Evolutionary conservation across 1,140 invertebrate genomes (phyloP).

Genomic region (Tribolium madens): DNA sequence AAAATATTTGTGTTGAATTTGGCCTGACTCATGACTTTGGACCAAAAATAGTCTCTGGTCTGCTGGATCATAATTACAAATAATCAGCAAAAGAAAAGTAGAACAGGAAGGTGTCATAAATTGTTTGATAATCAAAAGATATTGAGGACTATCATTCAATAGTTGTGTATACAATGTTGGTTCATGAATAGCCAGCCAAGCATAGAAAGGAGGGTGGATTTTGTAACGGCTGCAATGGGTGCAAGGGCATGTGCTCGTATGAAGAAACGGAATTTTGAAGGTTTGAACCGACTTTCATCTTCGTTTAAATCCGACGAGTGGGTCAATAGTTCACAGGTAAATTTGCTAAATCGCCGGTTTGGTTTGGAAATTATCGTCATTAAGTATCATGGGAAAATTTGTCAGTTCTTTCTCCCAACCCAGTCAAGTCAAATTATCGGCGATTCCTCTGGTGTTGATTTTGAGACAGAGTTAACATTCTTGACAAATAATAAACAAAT

Average conservation of each 20-base stretch:
- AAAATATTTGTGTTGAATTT: slow-evolving; percentile 17
- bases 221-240: slow-evolving; percentile 24
- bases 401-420: not conserved
- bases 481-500: slow-evolving; percentile 32
- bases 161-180: not conserved
- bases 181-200: not conserved
- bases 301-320: not conserved
- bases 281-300: too few relatives aligned
- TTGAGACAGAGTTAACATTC: slow-evolving; percentile 18
- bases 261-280: too few relatives aligned
- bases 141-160: not conserved
- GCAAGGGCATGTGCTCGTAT: not conserved
- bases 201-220: slow-evolving; percentile 20
- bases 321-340: slow-evolving; percentile 19
- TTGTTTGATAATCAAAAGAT: not conserved
- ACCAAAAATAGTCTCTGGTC: not conserved
- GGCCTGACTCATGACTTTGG: slow-evolving; percentile 4
- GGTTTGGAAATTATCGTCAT: not conserved
- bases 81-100: not conserved
- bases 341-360: slow-evolving; percentile 7
- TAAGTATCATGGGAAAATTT: slow-evolving; percentile 8
- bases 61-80: not conserved
- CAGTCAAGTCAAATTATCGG: not conserved
- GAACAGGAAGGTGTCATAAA: not conserved
- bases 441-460: slow-evolving; percentile 12